Evolutionary conservation across 2,888 invertebrate species (phyloP).

Genomic region (Tenthredo livida): DNA sequence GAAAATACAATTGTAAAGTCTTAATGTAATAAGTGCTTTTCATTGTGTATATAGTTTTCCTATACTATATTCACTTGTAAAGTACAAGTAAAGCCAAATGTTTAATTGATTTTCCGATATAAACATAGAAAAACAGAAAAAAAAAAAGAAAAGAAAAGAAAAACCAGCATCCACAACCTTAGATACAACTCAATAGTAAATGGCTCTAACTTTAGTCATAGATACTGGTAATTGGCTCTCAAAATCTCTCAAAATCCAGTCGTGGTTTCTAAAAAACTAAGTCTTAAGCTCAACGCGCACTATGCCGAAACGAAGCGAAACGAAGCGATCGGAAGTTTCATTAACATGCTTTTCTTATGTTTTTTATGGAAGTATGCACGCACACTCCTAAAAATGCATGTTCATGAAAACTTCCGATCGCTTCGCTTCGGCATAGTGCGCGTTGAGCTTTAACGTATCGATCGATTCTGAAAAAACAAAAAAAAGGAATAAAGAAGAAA

Average conservation of each 20-base stretch:
- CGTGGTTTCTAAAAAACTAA: not conserved
- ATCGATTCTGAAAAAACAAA: not conserved
- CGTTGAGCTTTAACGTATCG: too few relatives aligned
- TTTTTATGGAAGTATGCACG: too few relatives aligned
- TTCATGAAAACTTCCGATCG: too few relatives aligned
- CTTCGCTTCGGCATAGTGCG: too few relatives aligned
- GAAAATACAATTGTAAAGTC: constrained; percentile 30
- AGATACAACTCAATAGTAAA: not conserved
- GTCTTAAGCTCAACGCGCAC: too few relatives aligned
- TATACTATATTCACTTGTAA: constrained; percentile 18
- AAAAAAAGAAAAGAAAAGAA: not conserved
- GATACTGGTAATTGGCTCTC: not conserved
- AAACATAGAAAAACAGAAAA: not conserved
- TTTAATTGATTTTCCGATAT: not conserved
- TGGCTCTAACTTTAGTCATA: constrained; percentile 18
- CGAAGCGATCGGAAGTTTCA: too few relatives aligned
- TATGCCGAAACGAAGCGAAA: too few relatives aligned
- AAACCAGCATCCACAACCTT: not conserved
- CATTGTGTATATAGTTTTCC: not conserved
- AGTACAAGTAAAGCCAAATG: not conserved
- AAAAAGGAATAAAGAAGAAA: not conserved
- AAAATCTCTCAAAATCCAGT: constrained; percentile 16
- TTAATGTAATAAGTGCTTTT: not conserved
- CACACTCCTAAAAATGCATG: too few relatives aligned
- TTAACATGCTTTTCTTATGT: too few relatives aligned